A percentile compares a stretch with the other conserved stretches of the same genome.
phyloP scores from a whole-genome alignment of 2,888 invertebrate species.

The Hymenopus coronatus region DNA sequence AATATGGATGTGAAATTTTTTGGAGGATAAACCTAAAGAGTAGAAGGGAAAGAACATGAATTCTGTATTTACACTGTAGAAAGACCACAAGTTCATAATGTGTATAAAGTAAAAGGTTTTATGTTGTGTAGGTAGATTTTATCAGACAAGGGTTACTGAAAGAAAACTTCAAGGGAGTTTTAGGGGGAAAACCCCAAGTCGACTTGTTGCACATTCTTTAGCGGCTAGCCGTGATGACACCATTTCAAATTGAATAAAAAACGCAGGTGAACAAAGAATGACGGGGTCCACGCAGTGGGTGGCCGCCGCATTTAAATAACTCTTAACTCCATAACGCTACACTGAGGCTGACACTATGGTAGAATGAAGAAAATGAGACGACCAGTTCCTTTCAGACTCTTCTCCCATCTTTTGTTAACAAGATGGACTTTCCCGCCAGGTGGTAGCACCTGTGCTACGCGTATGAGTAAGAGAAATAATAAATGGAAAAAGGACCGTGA shows the following conservation, averaged over 20 bases:
- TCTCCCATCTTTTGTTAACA: conserved; percentile 11
- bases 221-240: not conserved
- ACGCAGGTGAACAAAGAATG: not conserved
- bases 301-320: conserved; percentile 22
- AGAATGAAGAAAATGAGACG: conserved; percentile 22
- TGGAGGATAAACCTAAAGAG: no score
- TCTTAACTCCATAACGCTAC: conserved; percentile 21
- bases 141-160: not conserved
- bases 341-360: not conserved
- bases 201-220: not conserved
- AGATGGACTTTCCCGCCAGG: conserved; percentile 23
- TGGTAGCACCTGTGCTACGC: conserved; percentile 27
- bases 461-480: conserved; percentile 21
- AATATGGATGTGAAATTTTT: no score
- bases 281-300: conserved; percentile 11
- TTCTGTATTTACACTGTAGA: no score
- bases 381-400: not conserved
- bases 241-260: conserved; percentile 1
- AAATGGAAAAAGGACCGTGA: conserved; percentile 5
- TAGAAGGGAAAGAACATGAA: no score
- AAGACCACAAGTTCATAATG: no score
- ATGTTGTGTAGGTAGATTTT: not conserved
- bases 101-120: not conserved
- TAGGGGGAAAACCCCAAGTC: not conserved
- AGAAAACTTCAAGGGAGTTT: not conserved